Conservation (phyloP, 1,140 invertebrate genomes). For the Potamilus streckersoni region DNA sequence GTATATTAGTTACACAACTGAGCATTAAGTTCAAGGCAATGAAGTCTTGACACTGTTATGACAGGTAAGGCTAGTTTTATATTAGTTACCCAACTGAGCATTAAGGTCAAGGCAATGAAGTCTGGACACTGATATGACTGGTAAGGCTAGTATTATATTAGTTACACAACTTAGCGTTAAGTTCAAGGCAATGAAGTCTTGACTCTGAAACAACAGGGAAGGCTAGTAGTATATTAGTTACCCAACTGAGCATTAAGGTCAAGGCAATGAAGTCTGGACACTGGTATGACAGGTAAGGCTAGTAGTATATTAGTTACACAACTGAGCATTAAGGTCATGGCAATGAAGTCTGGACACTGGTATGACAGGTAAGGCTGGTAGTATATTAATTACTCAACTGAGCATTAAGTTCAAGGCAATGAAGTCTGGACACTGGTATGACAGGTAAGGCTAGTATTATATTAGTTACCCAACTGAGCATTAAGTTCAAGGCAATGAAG, state of each 20-base stretch:
- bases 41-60: constrained; percentile 20
- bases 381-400: too few relatives aligned
- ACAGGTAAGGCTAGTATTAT: constrained; percentile 21
- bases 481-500: too few relatives aligned
- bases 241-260: neutral
- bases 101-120: neutral
- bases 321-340: too few relatives aligned
- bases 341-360: constrained; percentile 16
- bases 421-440: constrained; percentile 20
- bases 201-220: constrained; percentile 19
- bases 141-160: neutral
- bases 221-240: neutral
- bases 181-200: constrained; percentile 22
- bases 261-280: constrained; percentile 21
- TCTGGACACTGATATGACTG: constrained; percentile 11
- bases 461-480: too few relatives aligned
- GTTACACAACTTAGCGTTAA: too few relatives aligned
- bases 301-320: neutral
- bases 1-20: too few relatives aligned
- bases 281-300: constrained; percentile 19
- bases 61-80: constrained; percentile 8
- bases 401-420: constrained; percentile 18
- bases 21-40: constrained; percentile 2
- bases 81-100: too few relatives aligned
- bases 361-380: constrained; percentile 18